Base-by-base conservation (phyloP, 2,113 vertebrate species). In the Ahaetulla prasina region DNA sequence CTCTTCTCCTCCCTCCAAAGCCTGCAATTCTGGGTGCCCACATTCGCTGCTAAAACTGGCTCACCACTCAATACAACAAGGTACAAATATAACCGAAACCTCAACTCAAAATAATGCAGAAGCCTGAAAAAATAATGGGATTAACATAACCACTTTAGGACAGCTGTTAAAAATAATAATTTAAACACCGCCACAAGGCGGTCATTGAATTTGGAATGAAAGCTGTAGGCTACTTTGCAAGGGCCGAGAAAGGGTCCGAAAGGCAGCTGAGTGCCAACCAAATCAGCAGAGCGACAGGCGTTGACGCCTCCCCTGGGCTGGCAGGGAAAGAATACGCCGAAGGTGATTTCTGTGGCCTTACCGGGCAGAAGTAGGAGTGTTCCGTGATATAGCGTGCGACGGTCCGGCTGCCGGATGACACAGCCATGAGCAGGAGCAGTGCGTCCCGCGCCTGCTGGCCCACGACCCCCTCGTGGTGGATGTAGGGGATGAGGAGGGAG, bases 351-450 rank as follows among this genome's bases (percentile, higher is more conserved):
- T 11, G 60, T 1, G 4, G 0, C 92, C 98, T 93, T 95, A 99
- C 99, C 95, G 99, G 99, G 95, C 99, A 99, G 97, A 99, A 99
- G 98, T 99, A 99, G 95, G 99, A 99, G 97, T 99, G 98, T 96
- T 99, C 98, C 0, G 98, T 96, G 57, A 99, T 99, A 98, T 99
- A 98, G 43, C 96, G 95, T 0, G 98, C 99, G 96, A 99, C 98
- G 0, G 98, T 96, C 2, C 97, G 97, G 93, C 98, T 98, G 96
- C 97, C 97, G 91, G 99, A 99, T 0, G 99, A 99, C 49, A 99
- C 96, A 2, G 99, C 98, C 99, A 99, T 99, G 95, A 99, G 98
- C 92, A 99, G 98, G 57, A 99, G 98, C 93, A 99, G 98, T 0
- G 99, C 98, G 0, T 99, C 99, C 0, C 99, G 97, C 0, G 99